These are phyloP conservation scores for Musca vetustissima DNA, from an alignment of 1,140 invertebrate species.

Conservation along the genomic window DNA sequence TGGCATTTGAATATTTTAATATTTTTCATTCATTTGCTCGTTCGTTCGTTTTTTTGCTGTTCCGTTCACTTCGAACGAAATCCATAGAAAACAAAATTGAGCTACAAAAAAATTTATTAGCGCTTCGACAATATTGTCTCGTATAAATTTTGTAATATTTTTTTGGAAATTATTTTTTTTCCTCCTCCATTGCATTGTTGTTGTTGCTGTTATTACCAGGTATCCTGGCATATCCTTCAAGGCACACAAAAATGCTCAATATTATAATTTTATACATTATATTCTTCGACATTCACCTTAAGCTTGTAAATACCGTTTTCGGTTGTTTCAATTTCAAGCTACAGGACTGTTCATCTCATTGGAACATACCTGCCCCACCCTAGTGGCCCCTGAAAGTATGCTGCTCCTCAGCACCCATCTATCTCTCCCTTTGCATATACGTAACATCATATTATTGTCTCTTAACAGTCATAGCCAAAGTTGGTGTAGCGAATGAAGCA, in stretches of 20 bases:
- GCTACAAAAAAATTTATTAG: slow-evolving; percentile 45
- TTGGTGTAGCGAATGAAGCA: no score
- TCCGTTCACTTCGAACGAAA: not conserved
- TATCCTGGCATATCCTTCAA: no score
- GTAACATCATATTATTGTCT: no score
- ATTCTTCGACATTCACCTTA: slow-evolving; percentile 18
- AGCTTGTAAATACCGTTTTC: slow-evolving; percentile 14
- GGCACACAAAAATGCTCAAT: not conserved
- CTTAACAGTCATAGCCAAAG: no score
- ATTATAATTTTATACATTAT: slow-evolving; percentile 12
- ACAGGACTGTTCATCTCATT: no score
- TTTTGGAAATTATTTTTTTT: slow-evolving; percentile 35
- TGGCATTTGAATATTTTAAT: not conserved
- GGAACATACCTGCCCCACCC: no score
- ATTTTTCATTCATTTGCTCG: not conserved
- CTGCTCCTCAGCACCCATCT: no score
- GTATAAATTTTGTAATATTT: slow-evolving; percentile 47
- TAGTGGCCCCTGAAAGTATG: no score
- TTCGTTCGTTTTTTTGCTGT: not conserved
- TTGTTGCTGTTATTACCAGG: no score
- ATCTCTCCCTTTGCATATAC: no score
- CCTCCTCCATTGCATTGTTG: not conserved
- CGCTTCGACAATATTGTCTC: slow-evolving; percentile 56
- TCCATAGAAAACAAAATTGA: not conserved
- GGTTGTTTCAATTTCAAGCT: slow-evolving; percentile 10